These are phyloP conservation scores for Pogonognathellus flavescens DNA, from an alignment of 1,140 invertebrate species.

Conservation along the genomic window DNA sequence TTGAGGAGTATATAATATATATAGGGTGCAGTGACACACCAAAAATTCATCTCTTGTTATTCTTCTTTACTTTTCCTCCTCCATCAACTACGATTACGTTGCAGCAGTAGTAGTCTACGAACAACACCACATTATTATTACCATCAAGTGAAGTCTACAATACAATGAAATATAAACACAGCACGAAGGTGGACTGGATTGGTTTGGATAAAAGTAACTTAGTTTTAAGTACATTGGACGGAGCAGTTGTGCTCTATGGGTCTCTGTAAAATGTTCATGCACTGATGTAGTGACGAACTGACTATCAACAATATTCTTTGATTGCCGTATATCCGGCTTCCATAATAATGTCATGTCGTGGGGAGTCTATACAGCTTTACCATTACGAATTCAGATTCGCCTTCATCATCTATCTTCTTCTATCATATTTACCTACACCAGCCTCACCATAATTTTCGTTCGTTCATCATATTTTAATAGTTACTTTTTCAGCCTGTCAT, in stretches of 20 bases:
- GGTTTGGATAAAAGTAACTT: background rate
- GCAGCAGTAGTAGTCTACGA: background rate
- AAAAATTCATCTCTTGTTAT: conserved; percentile 24
- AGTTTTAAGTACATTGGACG: conserved; percentile 3
- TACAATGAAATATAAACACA: conserved; percentile 2
- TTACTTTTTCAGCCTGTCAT: conserved; percentile 20
- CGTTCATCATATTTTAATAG: conserved; percentile 39
- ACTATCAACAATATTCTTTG: conserved; percentile 53
- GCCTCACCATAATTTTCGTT: conserved; percentile 33
- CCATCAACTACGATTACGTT: background rate
- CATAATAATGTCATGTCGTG: conserved; percentile 46
- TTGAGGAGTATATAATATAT: background rate
- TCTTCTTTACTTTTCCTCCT: conserved; percentile 37
- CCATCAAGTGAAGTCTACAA: background rate
- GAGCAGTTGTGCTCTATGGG: background rate
- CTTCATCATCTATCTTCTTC: conserved; percentile 17
- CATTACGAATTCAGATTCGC: conserved; percentile 52
- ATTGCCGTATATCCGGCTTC: conserved; percentile 60
- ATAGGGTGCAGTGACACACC: conserved; percentile 56
- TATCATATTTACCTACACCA: conserved; percentile 32
- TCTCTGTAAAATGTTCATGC: background rate
- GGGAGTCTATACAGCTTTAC: conserved; percentile 47
- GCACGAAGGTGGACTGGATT: background rate
- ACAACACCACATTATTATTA: background rate
- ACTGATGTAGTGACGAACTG: conserved; percentile 24